Percentiles rank a stretch among this genome's conserved stretches.
These are phyloP conservation scores for Blennius ocellaris DNA, from an alignment of 2,113 vertebrate species.

Conservation along the genomic window DNA sequence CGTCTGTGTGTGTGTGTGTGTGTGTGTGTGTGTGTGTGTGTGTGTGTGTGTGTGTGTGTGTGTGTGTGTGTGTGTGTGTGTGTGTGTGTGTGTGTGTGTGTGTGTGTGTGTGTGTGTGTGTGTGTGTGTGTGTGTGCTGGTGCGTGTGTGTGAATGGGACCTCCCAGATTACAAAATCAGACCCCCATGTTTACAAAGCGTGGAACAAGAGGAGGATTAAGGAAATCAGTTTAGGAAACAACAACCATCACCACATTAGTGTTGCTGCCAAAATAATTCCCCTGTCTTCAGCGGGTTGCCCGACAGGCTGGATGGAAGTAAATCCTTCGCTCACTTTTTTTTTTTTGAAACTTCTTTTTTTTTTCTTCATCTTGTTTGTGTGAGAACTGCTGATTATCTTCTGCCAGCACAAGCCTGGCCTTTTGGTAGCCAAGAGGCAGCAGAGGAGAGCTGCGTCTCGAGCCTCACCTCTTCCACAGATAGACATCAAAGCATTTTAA, in stretches of 20 bases:
- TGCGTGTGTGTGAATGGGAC: constrained; percentile 60
- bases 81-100: constrained; percentile 57
- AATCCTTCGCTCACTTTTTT: constrained; percentile 50
- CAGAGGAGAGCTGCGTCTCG: constrained; percentile 43
- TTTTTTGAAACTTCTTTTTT: constrained; percentile 27
- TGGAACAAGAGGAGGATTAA: constrained; percentile 79
- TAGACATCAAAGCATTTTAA: constrained; percentile 75
- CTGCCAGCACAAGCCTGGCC: constrained; percentile 56
- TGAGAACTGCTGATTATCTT: constrained; percentile 71
- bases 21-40: constrained; percentile 57
- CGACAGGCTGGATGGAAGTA: constrained; percentile 68
- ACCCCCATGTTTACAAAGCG: constrained; percentile 72
- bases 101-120: constrained; percentile 52
- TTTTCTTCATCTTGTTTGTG: constrained; percentile 62
- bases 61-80: constrained; percentile 50
- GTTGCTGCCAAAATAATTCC: constrained; percentile 76
- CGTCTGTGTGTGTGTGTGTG: constrained; percentile 50
- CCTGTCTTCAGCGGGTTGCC: constrained; percentile 57
- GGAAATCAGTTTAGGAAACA: constrained; percentile 83
- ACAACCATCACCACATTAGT: constrained; percentile 78
- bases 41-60: constrained; percentile 52
- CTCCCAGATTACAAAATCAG: constrained; percentile 74
- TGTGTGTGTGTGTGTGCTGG: constrained; percentile 53
- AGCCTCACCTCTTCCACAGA: constrained; percentile 42
- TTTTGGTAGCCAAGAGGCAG: constrained; percentile 58